Evolutionary conservation across 2,888 invertebrate genomes (phyloP).

Genomic region (Tachystola acroxantha): DNA sequence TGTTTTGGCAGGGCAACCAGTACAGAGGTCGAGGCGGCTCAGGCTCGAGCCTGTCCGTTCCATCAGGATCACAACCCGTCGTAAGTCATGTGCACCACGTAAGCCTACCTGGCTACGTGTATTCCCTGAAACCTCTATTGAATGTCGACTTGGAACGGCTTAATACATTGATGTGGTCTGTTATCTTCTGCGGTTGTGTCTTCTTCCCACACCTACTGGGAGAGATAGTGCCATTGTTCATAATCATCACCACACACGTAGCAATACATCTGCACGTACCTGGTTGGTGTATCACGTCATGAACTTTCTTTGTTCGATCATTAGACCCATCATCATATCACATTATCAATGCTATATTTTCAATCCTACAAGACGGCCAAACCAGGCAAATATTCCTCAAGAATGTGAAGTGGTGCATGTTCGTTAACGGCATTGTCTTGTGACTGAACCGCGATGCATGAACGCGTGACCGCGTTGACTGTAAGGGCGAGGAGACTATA

Average conservation of each 20-base stretch:
- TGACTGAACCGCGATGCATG: conserved; percentile 48
- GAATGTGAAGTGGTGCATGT: conserved; percentile 54
- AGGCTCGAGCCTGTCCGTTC: conserved; percentile 92
- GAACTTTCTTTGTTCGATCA: conserved; percentile 44
- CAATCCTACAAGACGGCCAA: conserved; percentile 35
- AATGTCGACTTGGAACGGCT: conserved; percentile 61
- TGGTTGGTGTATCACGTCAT: conserved; percentile 45
- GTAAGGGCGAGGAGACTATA: conserved; percentile 30
- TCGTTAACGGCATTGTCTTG: conserved; percentile 36
- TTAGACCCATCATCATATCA: conserved; percentile 51
- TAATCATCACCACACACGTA: conserved; percentile 40
- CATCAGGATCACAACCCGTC: conserved; percentile 84
- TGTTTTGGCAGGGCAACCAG: conserved; percentile 79
- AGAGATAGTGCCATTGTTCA: conserved; percentile 54
- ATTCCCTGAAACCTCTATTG: conserved; percentile 47
- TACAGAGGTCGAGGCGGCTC: conserved; percentile 82
- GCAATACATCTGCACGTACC: conserved; percentile 62
- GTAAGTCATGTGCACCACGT: conserved; percentile 76
- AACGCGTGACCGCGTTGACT: conserved; percentile 34
- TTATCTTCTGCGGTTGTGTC: conserved; percentile 54
- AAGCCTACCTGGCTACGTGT: conserved; percentile 49
- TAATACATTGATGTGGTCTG: conserved; percentile 56
- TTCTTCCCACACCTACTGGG: conserved; percentile 62
- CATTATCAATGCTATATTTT: conserved; percentile 43
- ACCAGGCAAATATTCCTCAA: conserved; percentile 36